These are phyloP conservation scores for Portunus trituberculatus DNA, from an alignment of 1,140 invertebrate species.

Conservation along the genomic window DNA sequence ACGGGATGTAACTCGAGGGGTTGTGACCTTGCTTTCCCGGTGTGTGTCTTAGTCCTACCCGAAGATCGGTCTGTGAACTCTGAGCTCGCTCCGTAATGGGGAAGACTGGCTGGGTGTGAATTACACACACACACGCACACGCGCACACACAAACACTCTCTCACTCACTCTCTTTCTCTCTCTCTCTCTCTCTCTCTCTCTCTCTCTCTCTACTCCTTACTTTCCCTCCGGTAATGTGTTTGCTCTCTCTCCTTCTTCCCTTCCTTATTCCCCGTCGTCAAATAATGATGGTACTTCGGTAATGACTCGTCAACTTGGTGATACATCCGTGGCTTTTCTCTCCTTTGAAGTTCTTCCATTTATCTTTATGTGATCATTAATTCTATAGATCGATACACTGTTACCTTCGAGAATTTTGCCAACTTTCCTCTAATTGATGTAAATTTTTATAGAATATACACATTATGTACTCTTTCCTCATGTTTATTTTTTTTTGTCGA, in stretches of 20 bases:
- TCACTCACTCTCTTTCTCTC: not conserved
- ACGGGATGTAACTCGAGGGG: too few species aligned
- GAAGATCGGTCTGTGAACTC: too few species aligned
- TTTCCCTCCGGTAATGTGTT: not conserved
- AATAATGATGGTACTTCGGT: too few species aligned
- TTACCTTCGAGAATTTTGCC: not conserved
- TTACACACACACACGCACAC: conserved; percentile 16
- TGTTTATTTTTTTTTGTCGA: too few species aligned
- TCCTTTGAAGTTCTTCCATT: not conserved
- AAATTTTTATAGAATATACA: too few species aligned
- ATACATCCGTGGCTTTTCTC: not conserved
- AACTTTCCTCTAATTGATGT: not conserved
- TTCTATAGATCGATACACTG: not conserved
- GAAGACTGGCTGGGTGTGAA: too few species aligned
- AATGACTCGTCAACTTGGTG: too few species aligned
- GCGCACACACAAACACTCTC: not conserved
- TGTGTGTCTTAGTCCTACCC: too few species aligned
- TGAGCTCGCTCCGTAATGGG: too few species aligned
- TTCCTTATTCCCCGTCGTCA: not conserved
- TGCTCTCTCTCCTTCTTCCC: not conserved
- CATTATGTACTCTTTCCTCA: too few species aligned
- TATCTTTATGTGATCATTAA: not conserved
- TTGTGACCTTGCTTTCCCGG: too few species aligned
- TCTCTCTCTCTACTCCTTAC: not conserved
- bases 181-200: not conserved